Conservation (phyloP, 64 coral and sea anemone species). For the Montipora foliosa region DNA sequence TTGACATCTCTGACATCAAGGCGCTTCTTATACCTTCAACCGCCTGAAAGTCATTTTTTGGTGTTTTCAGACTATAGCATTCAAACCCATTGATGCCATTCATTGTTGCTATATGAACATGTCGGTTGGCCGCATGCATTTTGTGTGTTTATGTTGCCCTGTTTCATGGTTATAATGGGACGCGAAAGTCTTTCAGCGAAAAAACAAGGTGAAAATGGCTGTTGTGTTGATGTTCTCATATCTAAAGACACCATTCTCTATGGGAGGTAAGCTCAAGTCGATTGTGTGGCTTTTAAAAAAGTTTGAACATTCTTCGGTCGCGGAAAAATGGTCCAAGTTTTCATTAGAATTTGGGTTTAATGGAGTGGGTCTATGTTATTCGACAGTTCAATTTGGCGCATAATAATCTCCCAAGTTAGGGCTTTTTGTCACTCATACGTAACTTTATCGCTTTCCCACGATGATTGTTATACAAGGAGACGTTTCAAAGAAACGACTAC, state of each 20-base stretch:
- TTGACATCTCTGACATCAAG: conserved; percentile 36
- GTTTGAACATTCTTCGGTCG: conserved; percentile 14
- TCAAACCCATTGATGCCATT: not conserved
- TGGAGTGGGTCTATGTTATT: not conserved
- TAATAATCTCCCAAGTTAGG: not conserved
- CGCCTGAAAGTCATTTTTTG: conserved; percentile 19
- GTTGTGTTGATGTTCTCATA: conserved; percentile 9
- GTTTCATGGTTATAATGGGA: conserved; percentile 36
- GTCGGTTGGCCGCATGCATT: conserved; percentile 37
- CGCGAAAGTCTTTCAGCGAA: not conserved
- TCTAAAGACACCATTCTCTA: conserved; percentile 13
- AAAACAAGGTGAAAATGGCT: conserved; percentile 45
- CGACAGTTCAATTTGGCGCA: not conserved
- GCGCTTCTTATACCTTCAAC: not conserved
- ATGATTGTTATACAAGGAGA: not conserved
- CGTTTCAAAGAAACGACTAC: conserved; percentile 23
- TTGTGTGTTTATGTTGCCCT: conserved; percentile 21
- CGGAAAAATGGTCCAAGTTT: conserved; percentile 21
- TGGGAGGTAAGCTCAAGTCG: conserved; percentile 24
- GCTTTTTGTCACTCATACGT: not conserved
- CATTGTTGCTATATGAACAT: conserved; percentile 60
- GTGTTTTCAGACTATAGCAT: conserved; percentile 1
- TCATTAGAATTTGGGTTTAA: conserved; percentile 46
- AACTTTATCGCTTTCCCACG: not conserved
- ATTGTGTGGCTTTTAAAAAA: conserved; percentile 43